phyloP scores from a whole-genome alignment of 2,113 vertebrate species.

The Alligator mississippiensis region DNA sequence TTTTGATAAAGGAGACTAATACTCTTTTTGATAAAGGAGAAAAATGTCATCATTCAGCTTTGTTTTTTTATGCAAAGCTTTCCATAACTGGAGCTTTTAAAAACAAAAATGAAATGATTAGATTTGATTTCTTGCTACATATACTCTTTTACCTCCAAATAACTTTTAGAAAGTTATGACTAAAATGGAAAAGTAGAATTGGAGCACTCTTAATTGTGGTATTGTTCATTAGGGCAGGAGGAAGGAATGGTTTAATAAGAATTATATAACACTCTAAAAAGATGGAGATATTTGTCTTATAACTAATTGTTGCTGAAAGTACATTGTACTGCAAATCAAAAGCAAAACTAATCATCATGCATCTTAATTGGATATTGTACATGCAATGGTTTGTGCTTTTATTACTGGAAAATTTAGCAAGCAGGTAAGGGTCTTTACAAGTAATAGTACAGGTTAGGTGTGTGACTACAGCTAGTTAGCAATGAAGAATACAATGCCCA shows the following conservation, averaged over 20 bases:
- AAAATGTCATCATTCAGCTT: neutral
- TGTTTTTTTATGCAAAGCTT: neutral
- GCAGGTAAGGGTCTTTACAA: neutral
- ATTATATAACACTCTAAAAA: neutral
- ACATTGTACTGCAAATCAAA: neutral
- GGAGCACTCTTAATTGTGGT: neutral
- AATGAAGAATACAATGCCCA: neutral
- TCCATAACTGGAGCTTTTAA: neutral
- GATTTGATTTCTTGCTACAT: neutral
- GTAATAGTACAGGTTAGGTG: neutral
- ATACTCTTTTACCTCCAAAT: neutral
- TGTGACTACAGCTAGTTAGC: neutral
- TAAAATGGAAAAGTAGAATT: neutral
- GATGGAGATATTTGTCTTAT: neutral
- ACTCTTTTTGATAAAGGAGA: neutral
- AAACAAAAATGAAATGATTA: neutral
- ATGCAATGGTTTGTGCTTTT: neutral
- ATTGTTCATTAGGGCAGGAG: neutral
- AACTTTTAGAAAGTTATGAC: neutral
- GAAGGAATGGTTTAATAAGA: neutral
- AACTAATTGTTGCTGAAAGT: neutral
- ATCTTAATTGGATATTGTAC: neutral
- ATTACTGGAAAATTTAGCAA: neutral
- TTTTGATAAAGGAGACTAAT: slow-evolving; percentile 10
- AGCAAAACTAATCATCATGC: neutral